phyloP scores from a whole-genome alignment of 2,797 vertebrate genomes.

The Eulemur rubriventer region DNA sequence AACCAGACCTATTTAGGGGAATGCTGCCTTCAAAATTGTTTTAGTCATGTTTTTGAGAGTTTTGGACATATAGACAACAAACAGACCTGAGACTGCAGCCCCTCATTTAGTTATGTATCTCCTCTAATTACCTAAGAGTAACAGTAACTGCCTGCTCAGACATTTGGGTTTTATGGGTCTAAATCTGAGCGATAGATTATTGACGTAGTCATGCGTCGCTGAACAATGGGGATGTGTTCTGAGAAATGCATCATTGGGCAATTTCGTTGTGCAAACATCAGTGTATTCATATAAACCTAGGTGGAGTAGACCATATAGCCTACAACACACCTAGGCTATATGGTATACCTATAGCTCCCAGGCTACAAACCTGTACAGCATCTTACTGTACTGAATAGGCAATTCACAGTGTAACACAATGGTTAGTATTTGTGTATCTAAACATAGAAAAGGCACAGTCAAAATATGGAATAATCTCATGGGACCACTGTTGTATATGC shows the following conservation, averaged over 20 bases:
- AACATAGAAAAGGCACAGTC: background rate
- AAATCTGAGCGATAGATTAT: background rate
- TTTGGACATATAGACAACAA: background rate
- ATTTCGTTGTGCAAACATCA: background rate
- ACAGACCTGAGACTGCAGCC: background rate
- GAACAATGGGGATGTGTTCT: background rate
- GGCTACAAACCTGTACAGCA: background rate
- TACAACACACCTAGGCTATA: background rate
- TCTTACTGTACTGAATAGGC: background rate
- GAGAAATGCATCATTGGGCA: background rate
- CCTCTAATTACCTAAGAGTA: background rate
- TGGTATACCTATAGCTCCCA: background rate
- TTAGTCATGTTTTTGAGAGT: background rate
- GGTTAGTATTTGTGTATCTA: background rate
- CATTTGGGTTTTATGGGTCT: background rate
- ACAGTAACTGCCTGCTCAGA: background rate
- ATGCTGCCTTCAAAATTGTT: background rate
- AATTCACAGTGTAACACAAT: background rate
- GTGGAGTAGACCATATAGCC: background rate
- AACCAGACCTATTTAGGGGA: background rate
- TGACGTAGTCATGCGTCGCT: background rate
- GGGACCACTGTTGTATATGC: background rate
- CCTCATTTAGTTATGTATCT: background rate
- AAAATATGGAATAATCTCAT: background rate
- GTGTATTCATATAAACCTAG: background rate